phyloP scores from a whole-genome alignment of 1,140 invertebrate genomes.

The Drosophila subobscura region DNA sequence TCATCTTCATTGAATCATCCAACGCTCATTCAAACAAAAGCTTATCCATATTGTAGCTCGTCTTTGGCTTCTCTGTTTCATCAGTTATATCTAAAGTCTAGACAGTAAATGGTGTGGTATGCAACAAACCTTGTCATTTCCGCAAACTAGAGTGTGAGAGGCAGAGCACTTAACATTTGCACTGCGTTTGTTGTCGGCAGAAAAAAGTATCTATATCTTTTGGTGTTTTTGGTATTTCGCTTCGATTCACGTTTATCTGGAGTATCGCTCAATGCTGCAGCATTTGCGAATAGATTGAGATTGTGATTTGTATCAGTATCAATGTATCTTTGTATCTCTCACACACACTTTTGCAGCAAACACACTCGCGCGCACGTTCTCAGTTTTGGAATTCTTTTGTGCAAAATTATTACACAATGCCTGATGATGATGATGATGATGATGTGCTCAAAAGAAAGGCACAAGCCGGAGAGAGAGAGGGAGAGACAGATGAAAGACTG shows the following conservation, averaged over 20 bases:
- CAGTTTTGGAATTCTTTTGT: constrained; percentile 57
- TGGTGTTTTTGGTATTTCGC: constrained; percentile 30
- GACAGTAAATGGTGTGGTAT: neutral
- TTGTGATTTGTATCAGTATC: constrained; percentile 6
- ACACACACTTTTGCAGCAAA: constrained; percentile 59
- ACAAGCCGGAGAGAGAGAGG: constrained; percentile 1
- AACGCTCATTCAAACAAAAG: neutral
- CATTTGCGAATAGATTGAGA: constrained; percentile 46
- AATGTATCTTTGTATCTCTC: constrained; percentile 54
- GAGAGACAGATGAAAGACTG: constrained; percentile 35
- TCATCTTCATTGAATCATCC: too few relatives aligned
- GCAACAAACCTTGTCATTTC: constrained; percentile 76
- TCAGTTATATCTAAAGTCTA: neutral
- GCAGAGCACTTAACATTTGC: constrained; percentile 64
- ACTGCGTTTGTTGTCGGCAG: constrained; percentile 30
- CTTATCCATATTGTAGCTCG: neutral
- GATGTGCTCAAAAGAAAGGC: constrained; percentile 20
- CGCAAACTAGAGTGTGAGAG: constrained; percentile 38
- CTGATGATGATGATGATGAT: constrained; percentile 13
- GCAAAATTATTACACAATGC: constrained; percentile 73
- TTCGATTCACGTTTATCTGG: constrained; percentile 25
- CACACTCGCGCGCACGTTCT: constrained; percentile 66
- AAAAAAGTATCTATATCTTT: constrained; percentile 33
- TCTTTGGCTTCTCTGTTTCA: too few relatives aligned
- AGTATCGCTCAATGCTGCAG: constrained; percentile 49